Conservation (phyloP, 1,140 invertebrate species). For the Oreohelix idahoensis region DNA sequence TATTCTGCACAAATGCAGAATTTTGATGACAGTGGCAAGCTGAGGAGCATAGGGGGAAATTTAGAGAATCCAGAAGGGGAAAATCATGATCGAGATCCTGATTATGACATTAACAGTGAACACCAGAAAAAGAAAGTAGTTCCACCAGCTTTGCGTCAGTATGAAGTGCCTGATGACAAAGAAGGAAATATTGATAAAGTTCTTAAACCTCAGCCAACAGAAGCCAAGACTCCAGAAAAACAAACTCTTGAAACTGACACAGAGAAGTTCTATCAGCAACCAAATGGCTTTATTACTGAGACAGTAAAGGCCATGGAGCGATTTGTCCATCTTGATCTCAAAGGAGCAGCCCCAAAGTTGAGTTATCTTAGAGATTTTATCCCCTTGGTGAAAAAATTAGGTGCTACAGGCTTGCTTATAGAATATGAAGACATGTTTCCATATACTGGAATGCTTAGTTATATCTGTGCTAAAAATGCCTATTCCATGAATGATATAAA, state of each 20-base stretch:
- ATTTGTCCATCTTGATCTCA: constrained; percentile 63
- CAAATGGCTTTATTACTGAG: not conserved
- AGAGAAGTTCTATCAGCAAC: not conserved
- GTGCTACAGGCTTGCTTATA: constrained; percentile 88
- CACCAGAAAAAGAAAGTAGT: not conserved
- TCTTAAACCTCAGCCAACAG: not conserved
- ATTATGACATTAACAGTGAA: not conserved
- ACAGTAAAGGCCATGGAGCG: constrained; percentile 38
- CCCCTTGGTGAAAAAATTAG: constrained; percentile 82
- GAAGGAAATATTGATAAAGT: not conserved
- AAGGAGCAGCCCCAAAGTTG: constrained; percentile 62
- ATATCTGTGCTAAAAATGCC: constrained; percentile 77
- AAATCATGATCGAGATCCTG: constrained; percentile 4
- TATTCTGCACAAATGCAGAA: constrained; percentile 6
- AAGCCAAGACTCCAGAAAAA: not conserved
- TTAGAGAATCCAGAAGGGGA: not conserved
- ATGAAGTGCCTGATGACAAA: not conserved
- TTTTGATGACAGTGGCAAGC: not conserved
- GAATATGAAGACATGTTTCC: constrained; percentile 99
- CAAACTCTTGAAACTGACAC: not conserved
- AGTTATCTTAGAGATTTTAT: constrained; percentile 57
- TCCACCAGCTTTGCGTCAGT: not conserved
- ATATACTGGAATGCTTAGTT: constrained; percentile 80
- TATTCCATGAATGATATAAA: constrained; percentile 76
- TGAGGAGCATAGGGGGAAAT: not conserved